Evolutionary conservation across 2,888 invertebrate genomes (phyloP).

Genomic region (Alviniconcha strummeri): DNA sequence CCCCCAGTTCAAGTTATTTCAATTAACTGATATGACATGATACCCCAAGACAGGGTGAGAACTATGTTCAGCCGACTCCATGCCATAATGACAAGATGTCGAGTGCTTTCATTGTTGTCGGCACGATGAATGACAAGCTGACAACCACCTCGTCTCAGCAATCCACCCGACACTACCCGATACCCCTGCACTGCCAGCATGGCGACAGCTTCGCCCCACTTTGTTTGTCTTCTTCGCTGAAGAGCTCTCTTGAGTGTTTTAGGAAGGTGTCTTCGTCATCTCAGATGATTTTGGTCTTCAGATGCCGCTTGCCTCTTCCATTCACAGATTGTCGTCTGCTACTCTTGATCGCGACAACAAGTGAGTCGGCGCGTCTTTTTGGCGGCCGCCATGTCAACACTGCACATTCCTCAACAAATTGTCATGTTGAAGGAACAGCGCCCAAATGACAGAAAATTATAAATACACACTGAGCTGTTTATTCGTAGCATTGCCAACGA

Average conservation of each 20-base stretch:
- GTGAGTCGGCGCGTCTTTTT: conserved; percentile 6
- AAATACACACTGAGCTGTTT: no score
- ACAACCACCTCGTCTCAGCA: background rate
- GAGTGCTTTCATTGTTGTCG: conserved; percentile 6
- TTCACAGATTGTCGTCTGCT: conserved; percentile 12
- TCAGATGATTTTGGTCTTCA: background rate
- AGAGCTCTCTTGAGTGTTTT: conserved; percentile 25
- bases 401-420: background rate
- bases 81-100: conserved; percentile 6
- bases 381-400: background rate
- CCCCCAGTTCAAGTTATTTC: background rate
- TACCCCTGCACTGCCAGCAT: background rate
- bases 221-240: conserved; percentile 20
- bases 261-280: conserved; percentile 24
- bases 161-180: conserved; percentile 21
- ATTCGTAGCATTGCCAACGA: no score
- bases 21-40: conserved; percentile 26
- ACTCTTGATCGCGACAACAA: conserved; percentile 10
- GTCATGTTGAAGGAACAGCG: background rate
- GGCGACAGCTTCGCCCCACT: conserved; percentile 11
- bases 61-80: background rate
- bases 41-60: conserved; percentile 12
- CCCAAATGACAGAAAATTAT: background rate
- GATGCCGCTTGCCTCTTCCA: conserved; percentile 22
- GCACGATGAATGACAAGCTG: conserved; percentile 3